Conservation (phyloP, 2,888 invertebrate species). For the Sminthurides aquaticus region DNA sequence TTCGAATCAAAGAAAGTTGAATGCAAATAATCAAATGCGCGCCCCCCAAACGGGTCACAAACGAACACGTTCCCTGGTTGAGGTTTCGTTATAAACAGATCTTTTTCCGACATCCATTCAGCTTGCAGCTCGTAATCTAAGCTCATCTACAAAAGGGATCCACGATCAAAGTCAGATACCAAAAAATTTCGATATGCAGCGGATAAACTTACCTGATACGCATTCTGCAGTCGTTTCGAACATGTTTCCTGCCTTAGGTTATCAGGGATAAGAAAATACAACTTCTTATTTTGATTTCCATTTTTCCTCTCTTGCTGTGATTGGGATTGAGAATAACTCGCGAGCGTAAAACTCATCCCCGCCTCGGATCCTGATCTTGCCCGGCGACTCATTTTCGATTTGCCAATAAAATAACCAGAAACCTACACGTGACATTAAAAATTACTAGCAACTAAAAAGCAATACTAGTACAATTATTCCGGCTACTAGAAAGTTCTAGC, state of each 20-base stretch:
- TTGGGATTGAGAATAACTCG: slow-evolving; percentile 13
- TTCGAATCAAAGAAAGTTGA: slow-evolving; percentile 42
- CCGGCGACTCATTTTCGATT: no score
- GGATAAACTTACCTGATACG: slow-evolving; percentile 32
- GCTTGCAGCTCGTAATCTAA: slow-evolving; percentile 57
- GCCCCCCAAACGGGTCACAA: slow-evolving; percentile 67
- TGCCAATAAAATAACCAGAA: no score
- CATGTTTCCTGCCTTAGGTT: slow-evolving; percentile 23
- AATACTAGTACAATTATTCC: no score
- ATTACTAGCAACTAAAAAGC: no score
- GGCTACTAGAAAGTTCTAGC: no score
- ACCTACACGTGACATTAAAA: no score
- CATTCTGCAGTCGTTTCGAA: slow-evolving; percentile 13
- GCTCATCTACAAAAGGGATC: no score
- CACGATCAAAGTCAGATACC: no score
- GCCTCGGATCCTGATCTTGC: neutral
- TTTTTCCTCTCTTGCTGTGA: slow-evolving; percentile 7
- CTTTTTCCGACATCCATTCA: slow-evolving; percentile 58
- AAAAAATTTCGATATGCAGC: no score
- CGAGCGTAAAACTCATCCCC: slow-evolving; percentile 6
- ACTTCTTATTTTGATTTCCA: slow-evolving; percentile 6
- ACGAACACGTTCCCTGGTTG: slow-evolving; percentile 68
- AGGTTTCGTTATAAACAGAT: slow-evolving; percentile 54
- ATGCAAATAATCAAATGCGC: slow-evolving; percentile 58
- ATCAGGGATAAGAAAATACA: slow-evolving; percentile 36